Percentiles rank a stretch among this genome's conserved stretches.
These are phyloP conservation scores for Candoia aspera DNA, from an alignment of 2,113 vertebrate genomes.

Conservation along the genomic window DNA sequence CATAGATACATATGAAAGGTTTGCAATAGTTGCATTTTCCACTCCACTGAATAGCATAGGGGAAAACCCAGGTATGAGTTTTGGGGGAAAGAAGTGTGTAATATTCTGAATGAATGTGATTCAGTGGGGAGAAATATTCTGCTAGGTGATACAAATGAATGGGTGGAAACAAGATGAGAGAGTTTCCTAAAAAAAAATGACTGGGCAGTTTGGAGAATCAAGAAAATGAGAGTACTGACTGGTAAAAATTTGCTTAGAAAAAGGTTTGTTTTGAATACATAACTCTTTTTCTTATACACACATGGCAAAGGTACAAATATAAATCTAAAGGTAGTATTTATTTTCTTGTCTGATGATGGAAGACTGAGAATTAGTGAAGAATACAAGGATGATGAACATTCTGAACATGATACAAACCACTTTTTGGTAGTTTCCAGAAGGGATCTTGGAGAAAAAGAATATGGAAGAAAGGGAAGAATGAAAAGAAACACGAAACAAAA, in stretches of 20 bases:
- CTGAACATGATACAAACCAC: neutral
- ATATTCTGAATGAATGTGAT: neutral
- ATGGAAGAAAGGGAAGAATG: neutral
- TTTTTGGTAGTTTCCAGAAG: neutral
- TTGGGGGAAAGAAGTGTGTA: neutral
- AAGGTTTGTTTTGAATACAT: neutral
- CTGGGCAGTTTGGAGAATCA: neutral
- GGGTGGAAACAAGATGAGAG: neutral
- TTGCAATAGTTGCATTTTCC: neutral
- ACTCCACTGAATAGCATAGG: neutral
- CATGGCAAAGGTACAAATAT: neutral
- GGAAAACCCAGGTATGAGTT: neutral
- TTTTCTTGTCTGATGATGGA: neutral
- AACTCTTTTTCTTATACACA: neutral
- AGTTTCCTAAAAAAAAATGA: neutral
- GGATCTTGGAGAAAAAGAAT: neutral
- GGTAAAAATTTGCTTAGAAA: neutral
- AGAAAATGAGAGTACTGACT: neutral
- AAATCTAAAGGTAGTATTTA: neutral
- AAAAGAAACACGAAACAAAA: neutral
- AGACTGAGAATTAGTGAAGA: neutral
- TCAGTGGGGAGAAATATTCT: neutral
- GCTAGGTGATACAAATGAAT: neutral
- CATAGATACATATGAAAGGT: no score
- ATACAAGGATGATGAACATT: neutral